A percentile compares a stretch with the other conserved stretches of the same genome.
Evolutionary conservation across 2,113 vertebrate species (phyloP).

Genomic region (Papio anubis): DNA sequence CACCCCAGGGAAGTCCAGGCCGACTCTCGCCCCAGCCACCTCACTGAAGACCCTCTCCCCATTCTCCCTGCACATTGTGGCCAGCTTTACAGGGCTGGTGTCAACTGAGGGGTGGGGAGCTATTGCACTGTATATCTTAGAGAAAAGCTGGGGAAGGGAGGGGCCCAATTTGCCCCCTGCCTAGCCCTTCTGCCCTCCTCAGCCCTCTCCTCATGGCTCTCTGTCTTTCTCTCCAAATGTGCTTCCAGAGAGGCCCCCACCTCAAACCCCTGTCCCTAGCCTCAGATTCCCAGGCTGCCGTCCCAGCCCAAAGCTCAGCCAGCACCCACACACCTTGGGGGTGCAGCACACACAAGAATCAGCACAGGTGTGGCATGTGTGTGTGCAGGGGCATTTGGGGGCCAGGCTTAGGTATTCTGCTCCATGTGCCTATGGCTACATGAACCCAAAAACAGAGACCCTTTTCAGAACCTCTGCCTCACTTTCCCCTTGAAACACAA

Average conservation of each 20-base stretch:
- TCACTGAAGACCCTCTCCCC: conserved; percentile 11
- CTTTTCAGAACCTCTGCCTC: conserved; percentile 1
- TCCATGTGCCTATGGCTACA: not conserved
- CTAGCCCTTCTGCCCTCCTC: not conserved
- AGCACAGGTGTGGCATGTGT: not conserved
- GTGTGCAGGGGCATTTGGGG: not conserved
- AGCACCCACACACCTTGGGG: not conserved
- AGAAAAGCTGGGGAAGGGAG: not conserved
- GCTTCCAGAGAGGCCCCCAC: not conserved
- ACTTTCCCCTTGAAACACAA: conserved; percentile 22
- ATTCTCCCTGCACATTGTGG: not conserved
- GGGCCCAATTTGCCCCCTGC: not conserved
- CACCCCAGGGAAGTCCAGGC: not conserved
- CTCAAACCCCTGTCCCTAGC: not conserved
- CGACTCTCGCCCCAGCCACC: not conserved
- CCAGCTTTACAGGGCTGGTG: conserved; percentile 22
- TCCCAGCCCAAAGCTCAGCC: not conserved
- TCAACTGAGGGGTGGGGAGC: not conserved
- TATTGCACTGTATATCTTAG: conserved; percentile 75
- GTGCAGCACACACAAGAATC: not conserved
- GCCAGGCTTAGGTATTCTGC: not conserved
- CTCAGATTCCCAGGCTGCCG: conserved; percentile 18
- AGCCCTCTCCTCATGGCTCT: conserved; percentile 50
- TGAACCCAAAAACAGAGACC: not conserved
- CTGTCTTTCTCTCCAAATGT: conserved; percentile 35